Evolutionary conservation across 2,888 invertebrate species (phyloP).

Genomic region (Platycheirus albimanus): DNA sequence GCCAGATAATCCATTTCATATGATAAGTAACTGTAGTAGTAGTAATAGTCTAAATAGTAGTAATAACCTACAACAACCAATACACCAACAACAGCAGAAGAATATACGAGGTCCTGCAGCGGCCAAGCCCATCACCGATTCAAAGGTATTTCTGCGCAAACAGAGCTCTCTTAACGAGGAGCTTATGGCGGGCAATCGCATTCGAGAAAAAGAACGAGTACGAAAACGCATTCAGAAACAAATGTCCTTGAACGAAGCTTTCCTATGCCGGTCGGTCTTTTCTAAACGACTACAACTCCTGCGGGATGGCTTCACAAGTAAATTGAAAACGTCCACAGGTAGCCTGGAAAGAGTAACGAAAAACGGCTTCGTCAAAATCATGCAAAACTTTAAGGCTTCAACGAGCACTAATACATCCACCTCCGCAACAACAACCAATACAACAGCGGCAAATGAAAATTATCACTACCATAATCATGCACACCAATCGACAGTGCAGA

Average conservation of each 20-base stretch:
- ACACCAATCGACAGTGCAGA: conserved; percentile 70
- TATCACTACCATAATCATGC: conserved; percentile 72
- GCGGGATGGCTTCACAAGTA: conserved; percentile 90
- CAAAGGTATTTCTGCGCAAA: conserved; percentile 83
- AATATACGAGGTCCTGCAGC: conserved; percentile 21
- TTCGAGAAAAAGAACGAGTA: conserved; percentile 91
- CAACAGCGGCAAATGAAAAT: conserved; percentile 55
- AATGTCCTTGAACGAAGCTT: conserved; percentile 93
- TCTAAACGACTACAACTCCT: conserved; percentile 82
- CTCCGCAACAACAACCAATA: conserved; percentile 76
- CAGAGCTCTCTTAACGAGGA: conserved; percentile 95
- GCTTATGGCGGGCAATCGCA: conserved; percentile 92
- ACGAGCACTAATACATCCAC: conserved; percentile 81
- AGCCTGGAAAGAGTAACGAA: conserved; percentile 93
- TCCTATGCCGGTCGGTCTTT: conserved; percentile 85
- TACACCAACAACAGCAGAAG: conserved; percentile 43
- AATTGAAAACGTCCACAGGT: conserved; percentile 91
- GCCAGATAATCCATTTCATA: conserved; percentile 79
- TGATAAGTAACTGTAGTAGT: conserved; percentile 78
- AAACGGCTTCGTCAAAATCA: conserved; percentile 91
- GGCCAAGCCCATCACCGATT: conserved; percentile 71
- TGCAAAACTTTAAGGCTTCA: conserved; percentile 89
- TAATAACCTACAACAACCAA: conserved; percentile 59
- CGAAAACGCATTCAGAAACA: conserved; percentile 94
- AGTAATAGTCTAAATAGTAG: conserved; percentile 78